phyloP scores from a whole-genome alignment of 53 echinoderm and acorn worm species.

The Hippasteria phrygiana region DNA sequence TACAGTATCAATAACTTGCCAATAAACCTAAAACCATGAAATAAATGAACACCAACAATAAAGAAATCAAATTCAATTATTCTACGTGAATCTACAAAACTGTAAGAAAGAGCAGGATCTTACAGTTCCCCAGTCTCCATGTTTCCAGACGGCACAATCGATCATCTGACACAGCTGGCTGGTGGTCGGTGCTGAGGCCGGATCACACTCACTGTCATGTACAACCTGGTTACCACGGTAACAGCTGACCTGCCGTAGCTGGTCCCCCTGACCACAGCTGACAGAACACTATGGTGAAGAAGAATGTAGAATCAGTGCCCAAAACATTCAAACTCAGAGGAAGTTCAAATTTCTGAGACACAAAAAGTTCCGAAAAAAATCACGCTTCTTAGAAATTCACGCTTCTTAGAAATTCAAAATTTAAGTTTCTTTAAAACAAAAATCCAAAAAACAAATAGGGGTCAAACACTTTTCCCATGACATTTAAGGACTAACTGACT shows the following conservation, averaged over 20 bases:
- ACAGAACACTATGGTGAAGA: slow-evolving; percentile 82
- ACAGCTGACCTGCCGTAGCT: slow-evolving; percentile 77
- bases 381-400: too few species aligned
- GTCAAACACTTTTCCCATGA: too few species aligned
- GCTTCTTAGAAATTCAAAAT: too few species aligned
- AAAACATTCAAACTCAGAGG: background rate
- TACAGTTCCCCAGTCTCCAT: slow-evolving; percentile 81
- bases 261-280: slow-evolving; percentile 82
- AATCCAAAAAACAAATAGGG: too few species aligned
- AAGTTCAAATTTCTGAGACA: too few species aligned
- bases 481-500: too few species aligned
- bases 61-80: background rate
- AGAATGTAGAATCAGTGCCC: too few species aligned
- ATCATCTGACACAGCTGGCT: slow-evolving; percentile 65
- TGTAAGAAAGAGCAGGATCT: background rate
- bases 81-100: background rate
- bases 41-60: too few species aligned
- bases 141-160: slow-evolving; percentile 79
- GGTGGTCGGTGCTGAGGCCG: slow-evolving; percentile 44
- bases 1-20: too few species aligned
- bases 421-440: too few species aligned
- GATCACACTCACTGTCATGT: slow-evolving; percentile 62
- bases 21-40: too few species aligned
- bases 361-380: too few species aligned
- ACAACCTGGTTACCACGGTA: slow-evolving; percentile 67